Base-by-base conservation (phyloP, 2,113 vertebrate genomes). In the Patagioenas fasciata region DNA sequence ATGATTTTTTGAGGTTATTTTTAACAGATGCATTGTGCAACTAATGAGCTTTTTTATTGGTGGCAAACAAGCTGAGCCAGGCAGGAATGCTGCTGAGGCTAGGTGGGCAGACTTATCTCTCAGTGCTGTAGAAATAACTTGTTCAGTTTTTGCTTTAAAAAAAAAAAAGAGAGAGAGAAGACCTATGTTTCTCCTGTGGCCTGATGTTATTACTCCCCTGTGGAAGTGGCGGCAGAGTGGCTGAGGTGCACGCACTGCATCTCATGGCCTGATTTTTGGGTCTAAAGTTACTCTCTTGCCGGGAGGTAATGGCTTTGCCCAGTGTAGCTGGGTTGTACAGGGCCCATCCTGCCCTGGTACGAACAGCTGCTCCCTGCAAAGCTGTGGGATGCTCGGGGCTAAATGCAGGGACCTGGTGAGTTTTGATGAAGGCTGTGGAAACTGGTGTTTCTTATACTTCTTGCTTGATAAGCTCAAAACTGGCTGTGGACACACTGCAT, bases 11-110 rank as follows among this genome's bases (percentile, higher is more conserved):
- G 0, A 31, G 79, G 92, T 93, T 97, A 95, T 96, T 96, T 94
- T 96, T 93, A 96, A 94, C 85, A 81, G 70, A 65, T 15, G 0
- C 50, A 42, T 95, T 97, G 92, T 91, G 86, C 88, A 96, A 95
- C 89, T 96, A 96, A 95, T 96, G 58, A 61, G 90, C 72, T 89
- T 94, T 94, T 95, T 96, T 95, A 95, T 93, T 96, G 89, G 82
- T 91, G 93, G 93, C 89, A 95, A 97, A 93, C 89, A 93, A 94
- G 69, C 65, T 0, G 12, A 93, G 80, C 53, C 74, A 84, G 80
- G 85, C 89, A 93, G 89, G 92, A 92, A 70, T 86, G 67, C 72
- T 74, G 94, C 88, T 0, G 86, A 85, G 83, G 85, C 87, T 93
- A 61, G 73, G 91, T 84, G 31, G 47, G 79, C 80, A 66, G 74